These are phyloP conservation scores for Hypomesus transpacificus DNA, from an alignment of 2,113 vertebrate genomes.

Conservation along the genomic window DNA sequence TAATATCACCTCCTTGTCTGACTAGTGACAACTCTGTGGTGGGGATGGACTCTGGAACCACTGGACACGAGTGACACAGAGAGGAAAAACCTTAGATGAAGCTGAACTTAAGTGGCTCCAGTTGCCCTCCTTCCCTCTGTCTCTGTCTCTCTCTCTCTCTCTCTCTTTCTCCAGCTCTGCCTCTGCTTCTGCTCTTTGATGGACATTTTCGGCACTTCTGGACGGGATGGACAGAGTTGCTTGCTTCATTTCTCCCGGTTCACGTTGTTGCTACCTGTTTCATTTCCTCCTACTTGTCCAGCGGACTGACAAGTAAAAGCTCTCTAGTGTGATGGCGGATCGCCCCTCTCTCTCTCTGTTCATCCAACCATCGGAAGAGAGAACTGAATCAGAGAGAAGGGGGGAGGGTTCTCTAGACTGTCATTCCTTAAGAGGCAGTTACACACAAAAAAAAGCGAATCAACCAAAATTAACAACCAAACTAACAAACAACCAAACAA, in stretches of 20 bases:
- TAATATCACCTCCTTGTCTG: constrained; percentile 70
- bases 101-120: constrained; percentile 71
- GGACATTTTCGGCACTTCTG: constrained; percentile 68
- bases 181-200: constrained; percentile 69
- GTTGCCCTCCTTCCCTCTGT: constrained; percentile 61
- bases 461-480: constrained; percentile 84
- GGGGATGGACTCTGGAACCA: constrained; percentile 74
- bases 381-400: constrained; percentile 62
- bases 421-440: constrained; percentile 74
- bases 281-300: constrained; percentile 68
- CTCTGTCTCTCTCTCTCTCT: constrained; percentile 53
- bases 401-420: constrained; percentile 67
- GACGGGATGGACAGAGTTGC: constrained; percentile 71
- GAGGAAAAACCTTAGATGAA: constrained; percentile 63
- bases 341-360: constrained; percentile 64
- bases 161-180: constrained; percentile 65
- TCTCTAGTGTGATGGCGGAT: constrained; percentile 64
- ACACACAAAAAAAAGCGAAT: constrained; percentile 72
- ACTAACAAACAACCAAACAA: constrained; percentile 77
- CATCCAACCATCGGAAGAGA: constrained; percentile 61
- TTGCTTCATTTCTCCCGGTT: constrained; percentile 64
- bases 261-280: constrained; percentile 68
- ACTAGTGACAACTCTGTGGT: constrained; percentile 68
- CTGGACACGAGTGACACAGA: constrained; percentile 66
- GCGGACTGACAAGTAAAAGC: constrained; percentile 58